Base-by-base conservation (phyloP, 37 sponge, comb jelly and placozoan genomes). In the Amphimedon queenslandica region DNA sequence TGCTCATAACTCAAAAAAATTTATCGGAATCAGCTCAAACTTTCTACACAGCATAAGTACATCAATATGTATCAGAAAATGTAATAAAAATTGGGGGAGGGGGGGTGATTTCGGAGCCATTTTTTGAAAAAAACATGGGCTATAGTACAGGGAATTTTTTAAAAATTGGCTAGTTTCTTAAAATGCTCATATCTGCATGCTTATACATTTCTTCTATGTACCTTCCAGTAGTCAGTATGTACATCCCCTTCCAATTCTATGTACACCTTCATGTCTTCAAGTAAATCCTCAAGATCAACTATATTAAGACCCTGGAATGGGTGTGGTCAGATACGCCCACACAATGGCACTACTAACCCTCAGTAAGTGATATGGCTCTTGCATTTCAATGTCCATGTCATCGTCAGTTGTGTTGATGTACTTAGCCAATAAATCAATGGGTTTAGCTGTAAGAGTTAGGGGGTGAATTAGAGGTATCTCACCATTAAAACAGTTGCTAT, bases 351-450 rank as follows among this genome's bases (percentile, higher is more conserved):
- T n/a, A 66, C 64, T 47, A 42, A 90, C 91, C 43, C 64, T 75
- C 8, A 94, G 73, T 31, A 95, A 72, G 31, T 75, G 64, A 78
- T 90, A 88, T 4, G 96, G 96, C 57, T 95, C 96, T 57, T 95
- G 88, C 51, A 91, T 69, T 57, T 95, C 92, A 60, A 95, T 82
- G 40, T 95, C 96, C 77, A 83, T 11, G 33, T 77, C 92, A 5
- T 80, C 82, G 40, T 66, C 75, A 2, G 77, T 69, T 38, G 76
- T 67, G 72, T 79, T 75, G 53, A 88, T 65, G 76, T 99, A 99
- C 79, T 93, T 95, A 55, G 99, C 99, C 56, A 99, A 80, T 64
- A 89, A 34, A 58, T 99, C 99, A 66, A 99, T 99, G 4, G 99
- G 99, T 35, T 99, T 99, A 20, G 99, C 94, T 89, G 64, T 24